These are phyloP conservation scores for Yponomeuta plumbellus DNA, from an alignment of 2,888 invertebrate species.

Conservation along the genomic window DNA sequence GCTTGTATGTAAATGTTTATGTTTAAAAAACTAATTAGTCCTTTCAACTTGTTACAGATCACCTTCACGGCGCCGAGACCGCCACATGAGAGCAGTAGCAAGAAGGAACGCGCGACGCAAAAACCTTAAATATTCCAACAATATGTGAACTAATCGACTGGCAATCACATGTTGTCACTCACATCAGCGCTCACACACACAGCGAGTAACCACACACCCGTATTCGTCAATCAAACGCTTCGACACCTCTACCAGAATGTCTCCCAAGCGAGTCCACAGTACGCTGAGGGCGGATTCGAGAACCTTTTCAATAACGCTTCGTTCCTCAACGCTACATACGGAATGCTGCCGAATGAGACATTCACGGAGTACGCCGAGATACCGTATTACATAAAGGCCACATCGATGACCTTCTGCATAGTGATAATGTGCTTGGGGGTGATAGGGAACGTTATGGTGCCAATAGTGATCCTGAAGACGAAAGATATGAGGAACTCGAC, in stretches of 20 bases:
- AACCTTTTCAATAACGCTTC: slow-evolving; percentile 35
- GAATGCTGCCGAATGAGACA: slow-evolving; percentile 39
- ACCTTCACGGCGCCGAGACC: background rate
- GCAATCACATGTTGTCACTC: slow-evolving; percentile 66
- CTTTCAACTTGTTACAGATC: background rate
- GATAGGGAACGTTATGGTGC: slow-evolving; percentile 95
- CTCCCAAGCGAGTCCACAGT: slow-evolving; percentile 27
- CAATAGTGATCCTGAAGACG: slow-evolving; percentile 92
- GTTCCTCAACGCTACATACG: slow-evolving; percentile 36
- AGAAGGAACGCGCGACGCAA: background rate
- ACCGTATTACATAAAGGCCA: slow-evolving; percentile 90
- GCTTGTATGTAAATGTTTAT: too few species aligned
- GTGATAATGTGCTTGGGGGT: slow-evolving; percentile 93
- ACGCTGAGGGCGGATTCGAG: background rate
- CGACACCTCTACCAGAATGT: slow-evolving; percentile 42
- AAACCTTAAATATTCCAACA: slow-evolving; percentile 1
- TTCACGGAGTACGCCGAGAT: slow-evolving; percentile 77
- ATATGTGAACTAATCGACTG: slow-evolving; percentile 26
- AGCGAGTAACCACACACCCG: slow-evolving; percentile 3
- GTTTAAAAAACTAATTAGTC: background rate
- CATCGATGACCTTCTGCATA: slow-evolving; percentile 92
- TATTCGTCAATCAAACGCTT: slow-evolving; percentile 32
- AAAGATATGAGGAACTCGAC: slow-evolving; percentile 97
- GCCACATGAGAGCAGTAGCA: background rate
- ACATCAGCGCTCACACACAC: slow-evolving; percentile 43